phyloP scores from a whole-genome alignment of 2,888 invertebrate species.

The Ophion slaviceki region DNA sequence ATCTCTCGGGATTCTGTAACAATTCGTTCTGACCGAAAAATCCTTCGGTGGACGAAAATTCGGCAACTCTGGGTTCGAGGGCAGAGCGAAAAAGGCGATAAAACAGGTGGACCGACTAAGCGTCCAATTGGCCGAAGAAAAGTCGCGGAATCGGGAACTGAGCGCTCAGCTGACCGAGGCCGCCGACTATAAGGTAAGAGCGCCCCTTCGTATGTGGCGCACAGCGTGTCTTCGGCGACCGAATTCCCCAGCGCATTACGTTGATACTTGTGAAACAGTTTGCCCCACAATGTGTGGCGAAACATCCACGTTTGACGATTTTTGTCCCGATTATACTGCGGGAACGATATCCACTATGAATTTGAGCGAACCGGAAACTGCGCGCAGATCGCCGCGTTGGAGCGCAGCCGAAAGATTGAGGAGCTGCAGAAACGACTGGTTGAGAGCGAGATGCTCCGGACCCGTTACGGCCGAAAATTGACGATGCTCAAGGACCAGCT shows the following conservation, averaged over 20 bases:
- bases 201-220: background rate
- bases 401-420: constrained; percentile 93
- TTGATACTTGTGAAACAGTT: background rate
- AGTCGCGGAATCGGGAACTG: constrained; percentile 91
- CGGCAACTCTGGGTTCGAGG: background rate
- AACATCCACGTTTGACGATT: background rate
- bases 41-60: background rate
- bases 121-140: constrained; percentile 92
- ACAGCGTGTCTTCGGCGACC: too few species aligned
- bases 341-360: background rate
- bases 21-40: background rate
- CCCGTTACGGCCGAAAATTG: constrained; percentile 90
- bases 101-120: constrained; percentile 94
- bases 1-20: background rate
- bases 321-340: background rate
- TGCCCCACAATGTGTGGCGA: background rate
- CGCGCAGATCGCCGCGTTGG: constrained; percentile 90
- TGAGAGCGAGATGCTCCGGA: constrained; percentile 91
- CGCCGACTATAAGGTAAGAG: constrained; percentile 91
- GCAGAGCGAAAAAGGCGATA: constrained; percentile 90
- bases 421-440: constrained; percentile 92
- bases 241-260: background rate
- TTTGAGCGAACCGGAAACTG: background rate
- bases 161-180: constrained; percentile 94
- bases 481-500: constrained; percentile 90